These are phyloP conservation scores for Crossaster papposus DNA, from an alignment of 53 echinoderm and acorn worm species.

Conservation along the genomic window DNA sequence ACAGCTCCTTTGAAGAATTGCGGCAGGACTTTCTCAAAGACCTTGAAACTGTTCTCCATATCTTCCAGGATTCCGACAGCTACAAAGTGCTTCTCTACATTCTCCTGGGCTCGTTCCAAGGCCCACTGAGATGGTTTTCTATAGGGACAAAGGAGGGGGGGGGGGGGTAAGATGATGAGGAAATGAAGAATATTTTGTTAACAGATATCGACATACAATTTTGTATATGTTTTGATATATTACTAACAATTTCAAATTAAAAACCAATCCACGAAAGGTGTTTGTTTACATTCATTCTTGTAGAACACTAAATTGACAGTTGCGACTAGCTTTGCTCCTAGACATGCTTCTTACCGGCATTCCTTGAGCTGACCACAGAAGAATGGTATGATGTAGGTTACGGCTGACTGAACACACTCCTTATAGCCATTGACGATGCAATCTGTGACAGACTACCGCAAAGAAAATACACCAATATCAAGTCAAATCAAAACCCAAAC, in stretches of 20 bases:
- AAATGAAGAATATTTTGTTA: background rate
- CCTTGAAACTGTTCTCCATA: conserved; percentile 70
- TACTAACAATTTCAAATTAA: no score
- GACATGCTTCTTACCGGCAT: conserved; percentile 65
- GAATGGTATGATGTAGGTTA: conserved; percentile 85
- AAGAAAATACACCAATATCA: background rate
- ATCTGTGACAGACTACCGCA: conserved; percentile 76
- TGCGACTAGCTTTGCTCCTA: background rate
- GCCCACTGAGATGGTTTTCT: conserved; percentile 73
- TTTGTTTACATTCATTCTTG: no score
- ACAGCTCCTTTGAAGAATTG: conserved; percentile 66
- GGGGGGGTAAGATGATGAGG: background rate
- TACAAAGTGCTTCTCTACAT: conserved; percentile 74
- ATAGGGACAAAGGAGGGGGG: background rate
- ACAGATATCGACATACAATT: no score
- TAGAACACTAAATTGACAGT: no score
- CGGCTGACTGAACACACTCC: conserved; percentile 58
- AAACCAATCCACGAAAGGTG: no score
- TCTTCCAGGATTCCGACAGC: conserved; percentile 91
- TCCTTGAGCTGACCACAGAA: conserved; percentile 78
- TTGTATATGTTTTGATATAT: no score
- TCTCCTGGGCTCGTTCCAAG: conserved; percentile 64
- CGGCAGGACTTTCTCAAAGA: conserved; percentile 82
- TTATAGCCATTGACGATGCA: conserved; percentile 60
- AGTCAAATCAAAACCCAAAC: no score